These are phyloP conservation scores for Diorhabda carinulata DNA, from an alignment of 1,140 invertebrate genomes.

Conservation along the genomic window DNA sequence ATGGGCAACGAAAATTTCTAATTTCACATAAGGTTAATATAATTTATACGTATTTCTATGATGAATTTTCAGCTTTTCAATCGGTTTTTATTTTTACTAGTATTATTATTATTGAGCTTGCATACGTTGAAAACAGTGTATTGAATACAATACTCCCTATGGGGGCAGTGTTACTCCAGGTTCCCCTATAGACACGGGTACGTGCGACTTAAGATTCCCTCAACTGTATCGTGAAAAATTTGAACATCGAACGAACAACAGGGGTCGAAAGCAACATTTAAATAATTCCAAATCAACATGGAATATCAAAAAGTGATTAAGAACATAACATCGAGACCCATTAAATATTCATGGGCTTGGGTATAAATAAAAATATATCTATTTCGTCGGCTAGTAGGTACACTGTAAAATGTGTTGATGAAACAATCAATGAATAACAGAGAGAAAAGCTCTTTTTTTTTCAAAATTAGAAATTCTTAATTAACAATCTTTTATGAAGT, in stretches of 20 bases:
- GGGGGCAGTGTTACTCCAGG: background rate
- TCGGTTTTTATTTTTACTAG: too few species aligned
- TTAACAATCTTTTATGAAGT: too few species aligned
- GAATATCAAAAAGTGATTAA: conserved; percentile 3
- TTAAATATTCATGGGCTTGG: background rate
- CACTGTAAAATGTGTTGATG: background rate
- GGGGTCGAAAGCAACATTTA: conserved; percentile 1
- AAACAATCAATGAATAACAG: too few species aligned
- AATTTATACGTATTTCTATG: too few species aligned
- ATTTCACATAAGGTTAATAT: too few species aligned
- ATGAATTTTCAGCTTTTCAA: too few species aligned
- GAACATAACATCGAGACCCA: background rate
- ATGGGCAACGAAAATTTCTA: too few species aligned
- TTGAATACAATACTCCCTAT: too few species aligned
- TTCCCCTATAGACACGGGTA: background rate
- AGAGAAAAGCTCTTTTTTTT: too few species aligned
- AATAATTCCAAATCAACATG: conserved; percentile 2
- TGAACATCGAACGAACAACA: conserved; percentile 1
- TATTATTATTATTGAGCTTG: too few species aligned
- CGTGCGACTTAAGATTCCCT: conserved; percentile 1
- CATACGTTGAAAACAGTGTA: too few species aligned
- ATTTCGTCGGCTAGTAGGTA: background rate
- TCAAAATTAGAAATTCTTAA: too few species aligned
- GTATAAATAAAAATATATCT: background rate
- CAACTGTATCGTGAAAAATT: conserved; percentile 2